phyloP scores from a whole-genome alignment of 2,888 invertebrate species.

The Pandemis corylana region DNA sequence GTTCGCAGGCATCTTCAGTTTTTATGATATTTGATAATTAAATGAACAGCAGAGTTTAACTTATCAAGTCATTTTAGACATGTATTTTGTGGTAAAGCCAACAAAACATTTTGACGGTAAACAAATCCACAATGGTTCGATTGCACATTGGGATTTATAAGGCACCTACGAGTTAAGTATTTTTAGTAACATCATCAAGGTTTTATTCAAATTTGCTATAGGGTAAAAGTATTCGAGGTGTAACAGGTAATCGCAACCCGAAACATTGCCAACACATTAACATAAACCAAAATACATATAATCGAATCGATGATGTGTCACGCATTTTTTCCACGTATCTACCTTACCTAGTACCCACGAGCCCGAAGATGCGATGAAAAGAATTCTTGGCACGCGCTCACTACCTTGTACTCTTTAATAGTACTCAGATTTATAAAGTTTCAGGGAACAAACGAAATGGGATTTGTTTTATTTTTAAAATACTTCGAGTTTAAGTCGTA shows the following conservation, averaged over 20 bases:
- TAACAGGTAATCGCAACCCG: neutral
- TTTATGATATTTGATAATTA: too few species aligned
- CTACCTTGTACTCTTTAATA: constrained; percentile 9
- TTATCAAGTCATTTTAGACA: too few species aligned
- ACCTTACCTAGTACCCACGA: too few species aligned
- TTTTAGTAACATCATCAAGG: too few species aligned
- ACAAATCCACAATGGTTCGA: too few species aligned
- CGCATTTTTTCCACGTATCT: constrained; percentile 11
- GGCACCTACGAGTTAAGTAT: too few species aligned
- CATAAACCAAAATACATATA: neutral
- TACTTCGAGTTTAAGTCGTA: neutral
- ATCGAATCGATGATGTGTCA: neutral
- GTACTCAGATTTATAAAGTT: constrained; percentile 13
- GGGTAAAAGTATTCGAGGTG: neutral
- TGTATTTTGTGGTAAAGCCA: too few species aligned
- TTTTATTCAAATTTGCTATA: neutral
- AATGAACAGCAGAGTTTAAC: too few species aligned
- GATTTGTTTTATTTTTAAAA: neutral
- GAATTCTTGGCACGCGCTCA: constrained; percentile 19
- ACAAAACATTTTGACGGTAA: too few species aligned
- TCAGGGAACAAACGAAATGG: neutral
- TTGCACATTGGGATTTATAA: too few species aligned
- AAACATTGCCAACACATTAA: neutral
- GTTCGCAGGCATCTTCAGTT: too few species aligned
- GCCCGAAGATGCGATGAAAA: constrained; percentile 1